Evolutionary conservation across 2,113 vertebrate species (phyloP).

Genomic region (Leptosomus discolor): DNA sequence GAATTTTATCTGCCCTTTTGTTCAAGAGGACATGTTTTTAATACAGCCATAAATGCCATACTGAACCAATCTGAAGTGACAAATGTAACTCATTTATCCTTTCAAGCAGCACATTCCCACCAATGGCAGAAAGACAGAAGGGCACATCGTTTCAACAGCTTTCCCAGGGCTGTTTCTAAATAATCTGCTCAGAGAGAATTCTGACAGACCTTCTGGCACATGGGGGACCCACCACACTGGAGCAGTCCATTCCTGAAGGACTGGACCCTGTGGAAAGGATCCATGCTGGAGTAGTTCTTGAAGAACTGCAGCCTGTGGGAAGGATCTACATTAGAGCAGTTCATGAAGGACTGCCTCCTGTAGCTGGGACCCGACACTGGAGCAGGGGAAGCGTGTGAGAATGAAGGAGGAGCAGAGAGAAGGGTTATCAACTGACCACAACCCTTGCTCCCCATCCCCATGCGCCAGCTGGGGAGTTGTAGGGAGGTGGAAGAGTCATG

Average conservation of each 20-base stretch:
- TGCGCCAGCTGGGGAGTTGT: accelerated
- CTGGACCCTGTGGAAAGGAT: neutral
- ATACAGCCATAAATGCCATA: neutral
- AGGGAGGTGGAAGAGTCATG: neutral
- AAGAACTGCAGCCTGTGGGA: neutral
- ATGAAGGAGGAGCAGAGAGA: neutral
- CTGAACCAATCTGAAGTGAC: neutral
- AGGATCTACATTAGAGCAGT: accelerated
- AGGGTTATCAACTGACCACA: neutral
- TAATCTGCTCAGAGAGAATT: neutral
- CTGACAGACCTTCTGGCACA: neutral
- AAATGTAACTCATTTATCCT: neutral
- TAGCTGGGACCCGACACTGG: accelerated
- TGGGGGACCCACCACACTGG: accelerated
- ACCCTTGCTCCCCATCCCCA: neutral
- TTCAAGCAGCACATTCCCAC: neutral
- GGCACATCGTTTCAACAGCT: accelerated
- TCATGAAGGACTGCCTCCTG: neutral
- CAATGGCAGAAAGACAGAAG: neutral
- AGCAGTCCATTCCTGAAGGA: neutral
- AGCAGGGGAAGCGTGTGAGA: neutral
- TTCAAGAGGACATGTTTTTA: neutral
- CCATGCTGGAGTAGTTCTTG: neutral
- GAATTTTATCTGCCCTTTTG: neutral
- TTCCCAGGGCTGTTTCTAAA: neutral